Evolutionary conservation across 2,797 vertebrate species (phyloP).

Genomic region (Eulemur coronatus): DNA sequence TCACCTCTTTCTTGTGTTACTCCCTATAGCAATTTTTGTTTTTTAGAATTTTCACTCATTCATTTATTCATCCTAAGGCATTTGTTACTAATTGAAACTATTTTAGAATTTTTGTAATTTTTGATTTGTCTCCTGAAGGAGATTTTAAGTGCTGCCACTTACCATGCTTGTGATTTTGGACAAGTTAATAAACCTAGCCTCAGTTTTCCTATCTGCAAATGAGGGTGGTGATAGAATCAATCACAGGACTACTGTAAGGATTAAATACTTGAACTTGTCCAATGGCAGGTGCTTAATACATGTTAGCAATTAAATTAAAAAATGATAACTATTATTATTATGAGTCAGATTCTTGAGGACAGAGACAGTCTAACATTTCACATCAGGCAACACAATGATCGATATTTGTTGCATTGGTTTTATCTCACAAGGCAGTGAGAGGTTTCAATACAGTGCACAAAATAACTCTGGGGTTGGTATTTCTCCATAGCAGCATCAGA

Average conservation of each 20-base stretch:
- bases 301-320: neutral
- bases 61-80: neutral
- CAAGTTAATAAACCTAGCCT: conserved; percentile 15
- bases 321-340: neutral
- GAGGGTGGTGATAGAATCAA: neutral
- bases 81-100: neutral
- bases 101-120: neutral
- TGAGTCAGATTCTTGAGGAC: conserved; percentile 30
- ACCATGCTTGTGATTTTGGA: neutral
- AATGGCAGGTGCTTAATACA: neutral
- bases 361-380: conserved; percentile 2
- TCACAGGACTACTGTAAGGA: neutral
- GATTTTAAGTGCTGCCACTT: neutral
- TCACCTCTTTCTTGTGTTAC: neutral
- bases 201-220: conserved; percentile 23
- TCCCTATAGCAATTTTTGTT: neutral
- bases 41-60: neutral
- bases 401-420: conserved; percentile 8
- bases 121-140: neutral
- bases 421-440: neutral
- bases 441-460: neutral
- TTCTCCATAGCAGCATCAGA: conserved; percentile 60
- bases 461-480: conserved; percentile 19
- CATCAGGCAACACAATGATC: neutral
- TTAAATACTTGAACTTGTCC: neutral